A percentile compares a stretch with the other conserved stretches of the same genome.
Evolutionary conservation across 2,888 invertebrate genomes (phyloP).

Genomic region (Calameuta idolon): DNA sequence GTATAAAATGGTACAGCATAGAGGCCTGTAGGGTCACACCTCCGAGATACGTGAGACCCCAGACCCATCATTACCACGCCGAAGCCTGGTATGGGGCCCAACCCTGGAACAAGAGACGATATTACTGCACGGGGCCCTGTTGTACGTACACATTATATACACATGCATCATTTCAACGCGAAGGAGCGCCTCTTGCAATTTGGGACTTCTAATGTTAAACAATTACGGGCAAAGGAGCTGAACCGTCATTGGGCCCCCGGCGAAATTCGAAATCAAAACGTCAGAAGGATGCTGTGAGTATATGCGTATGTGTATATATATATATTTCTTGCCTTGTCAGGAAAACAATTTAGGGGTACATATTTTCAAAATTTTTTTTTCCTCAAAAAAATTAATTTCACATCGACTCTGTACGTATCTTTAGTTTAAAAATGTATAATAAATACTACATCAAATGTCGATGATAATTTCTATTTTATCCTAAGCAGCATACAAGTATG

Average conservation of each 20-base stretch:
- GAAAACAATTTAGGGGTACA: neutral
- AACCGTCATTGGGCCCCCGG: neutral
- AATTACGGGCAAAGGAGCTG: neutral
- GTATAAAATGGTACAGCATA: constrained; percentile 26
- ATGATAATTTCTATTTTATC: neutral
- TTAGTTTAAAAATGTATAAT: neutral
- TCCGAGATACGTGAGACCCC: constrained; percentile 34
- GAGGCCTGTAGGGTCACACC: constrained; percentile 43
- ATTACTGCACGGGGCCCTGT: neutral
- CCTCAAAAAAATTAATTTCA: neutral
- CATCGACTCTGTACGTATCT: no score
- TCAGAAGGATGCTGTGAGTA: neutral
- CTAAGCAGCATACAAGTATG: neutral
- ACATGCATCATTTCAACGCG: neutral
- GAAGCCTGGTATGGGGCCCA: constrained; percentile 18
- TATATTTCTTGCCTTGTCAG: neutral
- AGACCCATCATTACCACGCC: constrained; percentile 44
- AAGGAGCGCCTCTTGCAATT: constrained; percentile 1
- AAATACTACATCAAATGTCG: neutral
- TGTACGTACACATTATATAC: neutral
- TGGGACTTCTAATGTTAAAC: constrained; percentile 7
- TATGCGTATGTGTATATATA: neutral
- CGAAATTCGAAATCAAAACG: neutral
- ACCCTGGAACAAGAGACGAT: neutral
- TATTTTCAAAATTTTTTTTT: neutral